These are phyloP conservation scores for Pelmatolapia mariae DNA, from an alignment of 2,113 vertebrate species.

Conservation along the genomic window DNA sequence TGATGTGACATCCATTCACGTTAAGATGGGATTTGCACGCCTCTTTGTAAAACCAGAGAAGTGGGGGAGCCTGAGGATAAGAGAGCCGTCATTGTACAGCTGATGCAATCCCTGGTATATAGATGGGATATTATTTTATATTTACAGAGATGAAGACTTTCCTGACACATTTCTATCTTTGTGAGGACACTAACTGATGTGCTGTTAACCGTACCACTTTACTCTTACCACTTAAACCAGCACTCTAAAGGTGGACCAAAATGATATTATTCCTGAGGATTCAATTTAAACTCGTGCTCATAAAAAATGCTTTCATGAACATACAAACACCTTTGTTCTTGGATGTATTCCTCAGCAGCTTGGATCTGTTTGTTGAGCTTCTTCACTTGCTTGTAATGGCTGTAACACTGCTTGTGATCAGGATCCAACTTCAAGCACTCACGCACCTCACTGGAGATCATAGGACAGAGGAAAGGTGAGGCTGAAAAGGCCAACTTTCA, in stretches of 20 bases:
- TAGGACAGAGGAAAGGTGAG: not conserved
- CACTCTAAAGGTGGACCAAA: not conserved
- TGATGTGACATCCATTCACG: not conserved
- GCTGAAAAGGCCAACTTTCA: not conserved
- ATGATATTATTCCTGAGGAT: not conserved
- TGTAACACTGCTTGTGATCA: slow-evolving; percentile 93
- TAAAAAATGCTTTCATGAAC: not conserved
- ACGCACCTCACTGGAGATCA: slow-evolving; percentile 84
- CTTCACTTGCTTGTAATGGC: slow-evolving; percentile 96
- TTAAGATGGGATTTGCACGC: not conserved
- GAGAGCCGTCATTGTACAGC: not conserved
- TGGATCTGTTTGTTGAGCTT: slow-evolving; percentile 93
- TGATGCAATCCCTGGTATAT: slow-evolving; percentile 7
- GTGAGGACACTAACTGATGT: not conserved
- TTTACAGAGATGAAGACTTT: not conserved
- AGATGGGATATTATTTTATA: not conserved
- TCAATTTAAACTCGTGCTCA: not conserved
- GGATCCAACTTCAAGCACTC: slow-evolving; percentile 97
- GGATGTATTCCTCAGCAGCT: slow-evolving; percentile 87
- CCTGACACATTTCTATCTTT: not conserved
- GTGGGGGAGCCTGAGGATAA: not conserved
- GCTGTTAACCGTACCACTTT: not conserved
- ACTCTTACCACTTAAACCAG: not conserved
- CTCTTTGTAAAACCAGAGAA: slow-evolving; percentile 3
- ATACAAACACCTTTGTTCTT: slow-evolving; percentile 82